Evolutionary conservation across 2,888 invertebrate genomes (phyloP).

Genomic region (Lasioglossum malachurum): DNA sequence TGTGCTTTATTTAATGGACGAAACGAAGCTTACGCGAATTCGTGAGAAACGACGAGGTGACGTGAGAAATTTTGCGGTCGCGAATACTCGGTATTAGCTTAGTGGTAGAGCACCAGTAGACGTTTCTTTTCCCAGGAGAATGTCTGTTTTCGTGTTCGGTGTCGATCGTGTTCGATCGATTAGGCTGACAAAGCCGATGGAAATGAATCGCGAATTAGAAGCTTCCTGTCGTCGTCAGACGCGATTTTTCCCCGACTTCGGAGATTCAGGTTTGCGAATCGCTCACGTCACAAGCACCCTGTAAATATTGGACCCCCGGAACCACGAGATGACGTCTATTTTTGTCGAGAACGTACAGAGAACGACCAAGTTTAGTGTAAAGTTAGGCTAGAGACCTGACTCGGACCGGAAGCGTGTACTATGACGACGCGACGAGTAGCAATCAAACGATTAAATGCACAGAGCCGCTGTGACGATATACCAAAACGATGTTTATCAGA

Average conservation of each 20-base stretch:
- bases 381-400: background rate
- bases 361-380: slow-evolving; percentile 69
- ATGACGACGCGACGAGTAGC: slow-evolving; percentile 69
- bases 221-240: slow-evolving; percentile 38
- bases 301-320: slow-evolving; percentile 50
- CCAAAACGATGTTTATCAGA: slow-evolving; percentile 83
- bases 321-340: slow-evolving; percentile 73
- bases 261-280: background rate
- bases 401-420: slow-evolving; percentile 40
- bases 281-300: slow-evolving; percentile 38
- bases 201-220: slow-evolving; percentile 22
- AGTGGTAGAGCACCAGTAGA: background rate
- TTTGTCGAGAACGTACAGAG: slow-evolving; percentile 75
- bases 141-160: background rate
- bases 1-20: slow-evolving; percentile 15
- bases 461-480: slow-evolving; percentile 84
- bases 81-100: slow-evolving; percentile 15
- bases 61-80: background rate
- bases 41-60: background rate
- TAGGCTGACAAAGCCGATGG: background rate
- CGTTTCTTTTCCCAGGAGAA: background rate
- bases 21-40: background rate
- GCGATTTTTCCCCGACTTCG: background rate
- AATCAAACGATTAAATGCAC: slow-evolving; percentile 81
- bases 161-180: slow-evolving; percentile 1